phyloP scores from a whole-genome alignment of 1,140 invertebrate species.

The Odontomachus brunneus region DNA sequence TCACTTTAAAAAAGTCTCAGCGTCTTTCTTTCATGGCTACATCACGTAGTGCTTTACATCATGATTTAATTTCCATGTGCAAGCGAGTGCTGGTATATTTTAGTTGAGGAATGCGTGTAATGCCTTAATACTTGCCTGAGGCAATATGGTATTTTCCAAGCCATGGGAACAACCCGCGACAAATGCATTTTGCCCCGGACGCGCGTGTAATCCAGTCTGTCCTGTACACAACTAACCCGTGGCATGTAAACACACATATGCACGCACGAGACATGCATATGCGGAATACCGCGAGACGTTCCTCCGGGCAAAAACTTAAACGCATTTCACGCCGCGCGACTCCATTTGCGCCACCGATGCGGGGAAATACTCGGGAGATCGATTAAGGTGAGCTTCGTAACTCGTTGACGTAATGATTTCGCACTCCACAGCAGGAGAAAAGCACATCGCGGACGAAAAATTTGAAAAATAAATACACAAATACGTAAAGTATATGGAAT shows the following conservation, averaged over 20 bases:
- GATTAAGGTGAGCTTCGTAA: neutral
- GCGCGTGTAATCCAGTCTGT: conserved; percentile 10
- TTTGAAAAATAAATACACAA: too few relatives aligned
- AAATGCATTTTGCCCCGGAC: conserved; percentile 1
- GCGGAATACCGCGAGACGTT: neutral
- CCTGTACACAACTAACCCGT: conserved; percentile 10
- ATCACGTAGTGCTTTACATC: neutral
- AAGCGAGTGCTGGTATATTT: neutral
- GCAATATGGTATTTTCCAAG: neutral
- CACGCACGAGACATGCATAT: neutral
- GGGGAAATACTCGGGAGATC: conserved; percentile 12
- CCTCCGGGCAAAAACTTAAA: conserved; percentile 6
- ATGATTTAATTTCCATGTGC: conserved; percentile 3
- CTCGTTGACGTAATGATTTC: neutral
- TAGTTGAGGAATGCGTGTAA: neutral
- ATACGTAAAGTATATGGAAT: too few relatives aligned
- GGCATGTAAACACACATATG: neutral
- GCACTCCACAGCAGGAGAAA: too few relatives aligned
- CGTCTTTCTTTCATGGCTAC: too few relatives aligned
- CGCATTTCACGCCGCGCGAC: conserved; percentile 26
- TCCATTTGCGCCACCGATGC: neutral
- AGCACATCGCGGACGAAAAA: too few relatives aligned
- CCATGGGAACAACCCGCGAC: neutral
- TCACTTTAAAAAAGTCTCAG: too few relatives aligned
- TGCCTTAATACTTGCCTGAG: conserved; percentile 11